These are phyloP conservation scores for Pseudocheirus occidentalis DNA, from an alignment of 2,797 vertebrate genomes.

Conservation along the genomic window DNA sequence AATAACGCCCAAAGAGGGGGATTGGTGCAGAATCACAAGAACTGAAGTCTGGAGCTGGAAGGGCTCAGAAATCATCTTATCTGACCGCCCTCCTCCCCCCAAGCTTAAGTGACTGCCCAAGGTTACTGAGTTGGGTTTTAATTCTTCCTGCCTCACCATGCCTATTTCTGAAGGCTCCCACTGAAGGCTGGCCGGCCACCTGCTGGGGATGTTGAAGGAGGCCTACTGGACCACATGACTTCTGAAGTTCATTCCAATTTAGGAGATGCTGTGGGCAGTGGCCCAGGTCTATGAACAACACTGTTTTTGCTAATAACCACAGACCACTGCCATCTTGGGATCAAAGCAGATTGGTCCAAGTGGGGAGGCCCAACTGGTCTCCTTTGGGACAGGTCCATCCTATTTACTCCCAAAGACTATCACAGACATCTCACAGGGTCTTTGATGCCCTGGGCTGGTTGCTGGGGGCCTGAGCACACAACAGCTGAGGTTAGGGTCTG, in stretches of 20 bases:
- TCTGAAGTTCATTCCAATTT: neutral
- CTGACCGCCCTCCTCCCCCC: neutral
- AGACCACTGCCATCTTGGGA: neutral
- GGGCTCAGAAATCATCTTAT: neutral
- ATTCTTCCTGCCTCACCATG: neutral
- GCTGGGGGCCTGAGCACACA: neutral
- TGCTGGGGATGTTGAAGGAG: accelerated
- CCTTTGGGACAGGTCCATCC: neutral
- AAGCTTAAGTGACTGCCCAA: neutral
- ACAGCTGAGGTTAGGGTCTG: neutral
- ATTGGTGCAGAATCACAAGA: accelerated
- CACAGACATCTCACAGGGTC: neutral
- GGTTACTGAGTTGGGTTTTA: neutral
- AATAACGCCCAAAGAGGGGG: neutral
- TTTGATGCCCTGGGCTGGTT: too few species aligned
- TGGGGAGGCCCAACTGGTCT: neutral
- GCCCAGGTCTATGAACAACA: neutral
- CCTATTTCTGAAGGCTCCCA: neutral
- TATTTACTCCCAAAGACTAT: neutral
- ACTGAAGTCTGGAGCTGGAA: neutral
- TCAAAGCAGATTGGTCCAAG: neutral
- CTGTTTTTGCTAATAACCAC: neutral
- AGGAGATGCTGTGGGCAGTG: neutral
- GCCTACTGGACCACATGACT: neutral
- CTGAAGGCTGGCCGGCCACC: neutral